phyloP scores from a whole-genome alignment of 2,888 invertebrate species.

The Tholera decimalis region DNA sequence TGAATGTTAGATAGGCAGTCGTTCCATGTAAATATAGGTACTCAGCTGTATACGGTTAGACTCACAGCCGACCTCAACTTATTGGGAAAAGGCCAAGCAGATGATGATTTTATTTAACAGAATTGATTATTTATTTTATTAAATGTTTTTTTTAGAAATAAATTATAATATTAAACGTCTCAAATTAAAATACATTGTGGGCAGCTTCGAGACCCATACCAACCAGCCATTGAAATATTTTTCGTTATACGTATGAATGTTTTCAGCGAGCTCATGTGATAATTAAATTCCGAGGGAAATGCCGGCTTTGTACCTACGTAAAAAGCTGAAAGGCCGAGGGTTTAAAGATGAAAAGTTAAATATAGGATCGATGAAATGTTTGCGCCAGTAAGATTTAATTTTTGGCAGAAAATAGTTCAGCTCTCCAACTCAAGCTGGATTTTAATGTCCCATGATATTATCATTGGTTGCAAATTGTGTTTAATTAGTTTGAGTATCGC shows the following conservation, averaged over 20 bases:
- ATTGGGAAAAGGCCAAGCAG: too few species aligned
- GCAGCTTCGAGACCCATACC: constrained; percentile 14
- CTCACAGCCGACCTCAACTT: too few species aligned
- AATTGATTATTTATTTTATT: too few species aligned
- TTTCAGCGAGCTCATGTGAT: constrained; percentile 38
- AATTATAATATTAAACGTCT: too few species aligned
- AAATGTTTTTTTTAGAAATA: too few species aligned
- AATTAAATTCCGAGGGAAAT: constrained; percentile 39
- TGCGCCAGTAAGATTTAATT: constrained; percentile 3
- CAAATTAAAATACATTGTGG: too few species aligned
- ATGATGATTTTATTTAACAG: too few species aligned
- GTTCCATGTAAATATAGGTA: too few species aligned
- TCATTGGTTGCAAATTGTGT: too few species aligned
- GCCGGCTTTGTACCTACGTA: not conserved
- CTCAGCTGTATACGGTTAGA: too few species aligned
- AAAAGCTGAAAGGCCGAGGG: not conserved
- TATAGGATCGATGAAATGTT: not conserved
- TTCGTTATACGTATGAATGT: constrained; percentile 18
- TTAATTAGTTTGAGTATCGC: too few species aligned
- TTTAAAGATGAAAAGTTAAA: not conserved
- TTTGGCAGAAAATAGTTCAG: not conserved
- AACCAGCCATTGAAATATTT: constrained; percentile 27
- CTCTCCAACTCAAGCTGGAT: not conserved
- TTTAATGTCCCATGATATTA: not conserved
- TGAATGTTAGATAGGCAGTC: too few species aligned